Evolutionary conservation across 92 coral and sea anemone species (phyloP), one percentile per base, ranked within the genome.

Genomic region (Zoanthus sociatus): DNA sequence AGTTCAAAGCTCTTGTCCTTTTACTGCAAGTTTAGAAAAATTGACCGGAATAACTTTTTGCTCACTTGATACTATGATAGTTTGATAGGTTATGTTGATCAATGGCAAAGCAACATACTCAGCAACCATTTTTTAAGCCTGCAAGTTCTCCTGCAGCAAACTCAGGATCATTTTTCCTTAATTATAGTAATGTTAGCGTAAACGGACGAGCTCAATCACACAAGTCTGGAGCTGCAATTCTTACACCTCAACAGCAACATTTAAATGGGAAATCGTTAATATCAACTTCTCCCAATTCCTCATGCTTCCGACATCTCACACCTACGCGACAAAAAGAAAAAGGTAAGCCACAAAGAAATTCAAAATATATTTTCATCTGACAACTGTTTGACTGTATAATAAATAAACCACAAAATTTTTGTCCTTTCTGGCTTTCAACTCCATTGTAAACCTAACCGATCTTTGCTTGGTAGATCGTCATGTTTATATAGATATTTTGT

Each of bases 101-200:
- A 83, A 76, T 81, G 85, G 50, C 98, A 88, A 95, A 87, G 84
- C 98, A 95, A 45, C 96, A 94, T 56, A 93, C 83, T 75, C 96
- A 91, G 53, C 98, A 97, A 76, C 98, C 97, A 30, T 95, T 97
- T 90, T 97, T 97, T 94, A 97, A 95, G 89, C 91, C 94, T 31
- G 89, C 97, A 84, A 92, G 90, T 46, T 89, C 94, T 12, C 53
- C 90, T 50, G 55, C 93, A 26, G 48, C 77, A 26, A 84, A 90
- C n/a, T 77, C 98, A 78, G 88, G 93, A 67, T 93, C 99, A 64
- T 93, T 89, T 82, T 95, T 95, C 88, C 83, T 94, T 77, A 95
- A 95, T 76, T 91, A 89, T 63, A 94, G 89, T 83, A 84, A 87
- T 44, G 83, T 73, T 47, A 73, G 82, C 87, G 90, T 73, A 88